These are phyloP conservation scores for Branchipolynoe longqiensis DNA, from an alignment of 2,888 invertebrate genomes.

Conservation along the genomic window DNA sequence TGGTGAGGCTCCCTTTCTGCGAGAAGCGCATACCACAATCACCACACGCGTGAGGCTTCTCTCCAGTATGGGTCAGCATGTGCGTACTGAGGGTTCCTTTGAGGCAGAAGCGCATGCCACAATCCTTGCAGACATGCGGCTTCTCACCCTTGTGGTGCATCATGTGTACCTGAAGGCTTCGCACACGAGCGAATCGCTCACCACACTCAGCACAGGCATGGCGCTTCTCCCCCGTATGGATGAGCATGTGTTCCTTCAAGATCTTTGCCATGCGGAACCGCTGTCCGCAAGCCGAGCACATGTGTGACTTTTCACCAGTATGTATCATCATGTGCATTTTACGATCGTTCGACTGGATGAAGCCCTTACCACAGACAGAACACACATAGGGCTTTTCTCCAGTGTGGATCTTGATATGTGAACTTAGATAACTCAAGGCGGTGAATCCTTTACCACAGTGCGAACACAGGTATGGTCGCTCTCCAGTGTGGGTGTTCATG, in stretches of 20 bases:
- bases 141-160: conserved; percentile 5
- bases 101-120: not conserved
- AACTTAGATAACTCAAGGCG: too few species aligned
- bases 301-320: conserved; percentile 11
- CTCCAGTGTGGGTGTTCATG: conserved; percentile 2
- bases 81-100: not conserved
- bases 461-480: too few species aligned
- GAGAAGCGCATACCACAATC: not conserved
- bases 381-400: not conserved
- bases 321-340: conserved; percentile 11
- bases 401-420: too few species aligned
- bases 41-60: not conserved
- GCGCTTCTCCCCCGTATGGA: conserved; percentile 7
- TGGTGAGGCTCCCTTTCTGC: not conserved
- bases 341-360: not conserved
- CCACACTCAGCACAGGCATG: not conserved
- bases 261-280: not conserved
- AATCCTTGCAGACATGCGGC: not conserved
- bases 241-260: not conserved
- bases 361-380: not conserved
- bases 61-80: not conserved
- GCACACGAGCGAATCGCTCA: not conserved
- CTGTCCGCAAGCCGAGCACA: not conserved
- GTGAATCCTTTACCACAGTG: too few species aligned
- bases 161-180: not conserved